A percentile compares a stretch with the other conserved stretches of the same genome.
Evolutionary conservation across 2,113 vertebrate species (phyloP).

Genomic region (Gymnarchus niloticus): DNA sequence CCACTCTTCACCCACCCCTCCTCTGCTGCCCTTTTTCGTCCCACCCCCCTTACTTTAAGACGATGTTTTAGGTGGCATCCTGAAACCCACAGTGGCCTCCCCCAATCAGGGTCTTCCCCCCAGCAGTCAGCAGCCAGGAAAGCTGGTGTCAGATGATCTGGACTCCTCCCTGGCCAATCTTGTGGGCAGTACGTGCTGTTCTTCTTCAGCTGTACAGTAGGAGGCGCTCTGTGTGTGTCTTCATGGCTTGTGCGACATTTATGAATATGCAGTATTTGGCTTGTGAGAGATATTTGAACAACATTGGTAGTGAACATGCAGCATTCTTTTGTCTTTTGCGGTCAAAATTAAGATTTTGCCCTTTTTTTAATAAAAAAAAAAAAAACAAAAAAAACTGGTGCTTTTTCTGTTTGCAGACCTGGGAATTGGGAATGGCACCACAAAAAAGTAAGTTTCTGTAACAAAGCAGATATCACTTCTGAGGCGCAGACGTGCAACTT

Average conservation of each 20-base stretch:
- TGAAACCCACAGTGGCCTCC: conserved; percentile 89
- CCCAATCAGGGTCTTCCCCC: conserved; percentile 76
- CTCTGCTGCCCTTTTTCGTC: conserved; percentile 16
- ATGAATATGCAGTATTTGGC: not conserved
- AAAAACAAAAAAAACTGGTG: not conserved
- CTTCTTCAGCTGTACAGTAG: not conserved
- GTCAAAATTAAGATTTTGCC: not conserved
- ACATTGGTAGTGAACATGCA: not conserved
- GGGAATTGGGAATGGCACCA: conserved; percentile 86
- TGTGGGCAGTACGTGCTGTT: conserved; percentile 82
- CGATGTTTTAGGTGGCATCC: conserved; percentile 85
- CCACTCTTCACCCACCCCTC: conserved; percentile 26
- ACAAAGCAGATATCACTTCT: not conserved
- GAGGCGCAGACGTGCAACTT: not conserved
- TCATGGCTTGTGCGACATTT: not conserved
- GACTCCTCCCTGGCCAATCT: conserved; percentile 93
- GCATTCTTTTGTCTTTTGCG: no score
- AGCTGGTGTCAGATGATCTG: conserved; percentile 86
- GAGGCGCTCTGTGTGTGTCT: not conserved
- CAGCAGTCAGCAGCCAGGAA: conserved; percentile 71
- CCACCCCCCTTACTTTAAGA: conserved; percentile 56
- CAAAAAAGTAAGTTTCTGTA: conserved; percentile 78
- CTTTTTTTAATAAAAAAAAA: not conserved
- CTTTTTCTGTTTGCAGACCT: conserved; percentile 63
- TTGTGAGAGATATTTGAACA: not conserved